Conservation (phyloP, 2,888 invertebrate species). For the Oscheius sp. region DNA sequence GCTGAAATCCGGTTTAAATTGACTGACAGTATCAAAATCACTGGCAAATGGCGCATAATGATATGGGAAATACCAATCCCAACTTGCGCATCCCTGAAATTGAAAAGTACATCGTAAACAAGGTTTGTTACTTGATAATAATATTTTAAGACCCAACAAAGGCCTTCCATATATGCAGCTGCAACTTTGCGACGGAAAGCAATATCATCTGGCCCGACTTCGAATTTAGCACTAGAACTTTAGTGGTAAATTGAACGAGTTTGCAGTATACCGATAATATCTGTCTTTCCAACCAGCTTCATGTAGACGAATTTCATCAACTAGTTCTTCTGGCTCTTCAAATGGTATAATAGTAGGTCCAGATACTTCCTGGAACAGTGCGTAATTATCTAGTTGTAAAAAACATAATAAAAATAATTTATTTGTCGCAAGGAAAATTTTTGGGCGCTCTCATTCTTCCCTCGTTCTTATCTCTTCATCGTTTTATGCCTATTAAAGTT, state of each 20-base stretch:
- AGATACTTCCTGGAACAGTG: conserved; percentile 15
- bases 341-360: not conserved
- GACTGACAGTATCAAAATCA: conserved; percentile 87
- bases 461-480: not conserved
- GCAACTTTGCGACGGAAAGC: conserved; percentile 88
- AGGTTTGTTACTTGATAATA: conserved; percentile 84
- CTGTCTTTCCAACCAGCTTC: conserved; percentile 97
- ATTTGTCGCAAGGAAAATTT: conserved; percentile 3
- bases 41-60: conserved; percentile 99
- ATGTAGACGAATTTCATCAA: conserved; percentile 77
- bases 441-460: too few relatives aligned
- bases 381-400: not conserved
- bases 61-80: conserved; percentile 99
- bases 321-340: conserved; percentile 59
- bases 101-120: not conserved
- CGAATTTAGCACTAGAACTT: conserved; percentile 76
- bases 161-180: conserved; percentile 89
- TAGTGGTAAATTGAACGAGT: not conserved
- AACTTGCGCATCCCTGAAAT: conserved; percentile 88
- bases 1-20: conserved; percentile 85
- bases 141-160: conserved; percentile 97
- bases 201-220: conserved; percentile 74
- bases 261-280: conserved; percentile 77
- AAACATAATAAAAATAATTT: not conserved
- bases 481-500: not conserved